Evolutionary conservation across 1,140 invertebrate genomes (phyloP).

Genomic region (Araneus ventricosus): DNA sequence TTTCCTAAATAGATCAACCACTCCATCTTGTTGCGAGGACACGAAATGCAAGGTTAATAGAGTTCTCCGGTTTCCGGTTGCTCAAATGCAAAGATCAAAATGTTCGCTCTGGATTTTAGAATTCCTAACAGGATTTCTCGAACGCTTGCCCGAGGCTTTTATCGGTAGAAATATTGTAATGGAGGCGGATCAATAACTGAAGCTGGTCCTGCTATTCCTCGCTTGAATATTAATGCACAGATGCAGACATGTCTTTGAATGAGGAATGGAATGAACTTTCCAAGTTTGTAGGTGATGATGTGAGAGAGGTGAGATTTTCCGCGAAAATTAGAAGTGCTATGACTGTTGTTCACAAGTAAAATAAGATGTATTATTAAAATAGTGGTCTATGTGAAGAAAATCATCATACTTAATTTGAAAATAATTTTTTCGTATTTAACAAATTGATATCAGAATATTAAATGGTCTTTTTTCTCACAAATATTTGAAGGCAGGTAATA

Average conservation of each 20-base stretch:
- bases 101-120: neutral
- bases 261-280: neutral
- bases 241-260: slow-evolving; percentile 24
- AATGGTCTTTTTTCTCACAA: too few species aligned
- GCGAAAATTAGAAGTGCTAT: too few species aligned
- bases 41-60: slow-evolving; percentile 14
- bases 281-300: neutral
- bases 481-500: too few species aligned
- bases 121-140: slow-evolving; percentile 18
- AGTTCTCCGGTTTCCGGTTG: neutral
- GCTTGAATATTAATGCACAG: slow-evolving; percentile 34
- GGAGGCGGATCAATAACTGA: slow-evolving; percentile 9
- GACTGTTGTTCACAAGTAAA: too few species aligned
- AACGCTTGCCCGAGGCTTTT: neutral
- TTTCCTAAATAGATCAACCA: neutral
- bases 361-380: too few species aligned
- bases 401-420: too few species aligned
- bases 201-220: neutral
- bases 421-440: too few species aligned
- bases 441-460: too few species aligned
- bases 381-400: too few species aligned
- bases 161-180: slow-evolving; percentile 28
- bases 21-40: neutral
- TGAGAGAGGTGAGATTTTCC: neutral
- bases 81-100: neutral